Evolutionary conservation across 1,140 invertebrate genomes (phyloP).

Genomic region (Plodia interpunctella): DNA sequence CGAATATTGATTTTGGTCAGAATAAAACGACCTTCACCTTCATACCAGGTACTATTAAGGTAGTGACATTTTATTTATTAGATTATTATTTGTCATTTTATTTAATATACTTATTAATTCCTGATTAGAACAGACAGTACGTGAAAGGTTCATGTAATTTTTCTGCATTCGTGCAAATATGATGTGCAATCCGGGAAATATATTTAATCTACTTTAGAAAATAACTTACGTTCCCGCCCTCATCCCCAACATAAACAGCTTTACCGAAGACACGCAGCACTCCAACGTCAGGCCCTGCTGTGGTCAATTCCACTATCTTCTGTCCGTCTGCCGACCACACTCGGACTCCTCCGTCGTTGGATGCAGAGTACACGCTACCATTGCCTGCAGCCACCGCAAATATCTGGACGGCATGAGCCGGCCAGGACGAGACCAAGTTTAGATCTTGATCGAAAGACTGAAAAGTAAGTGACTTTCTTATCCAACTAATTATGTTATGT

Average conservation of each 20-base stretch:
- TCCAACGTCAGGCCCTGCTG: slow-evolving; percentile 42
- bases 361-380: slow-evolving; percentile 51
- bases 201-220: not conserved
- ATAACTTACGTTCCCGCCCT: slow-evolving; percentile 60
- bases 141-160: too few species aligned
- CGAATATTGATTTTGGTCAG: too few species aligned
- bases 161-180: too few species aligned
- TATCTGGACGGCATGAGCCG: slow-evolving; percentile 53
- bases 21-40: too few species aligned
- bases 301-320: slow-evolving; percentile 42
- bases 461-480: too few species aligned
- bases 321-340: slow-evolving; percentile 52
- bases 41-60: too few species aligned
- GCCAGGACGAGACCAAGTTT: slow-evolving; percentile 39
- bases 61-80: too few species aligned
- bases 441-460: slow-evolving; percentile 55
- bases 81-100: too few species aligned
- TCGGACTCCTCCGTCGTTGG: slow-evolving; percentile 54
- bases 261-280: slow-evolving; percentile 40
- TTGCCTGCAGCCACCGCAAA: slow-evolving; percentile 55
- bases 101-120: too few species aligned
- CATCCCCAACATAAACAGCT: slow-evolving; percentile 57
- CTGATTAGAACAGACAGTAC: too few species aligned
- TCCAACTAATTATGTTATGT: too few species aligned
- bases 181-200: too few species aligned